These are phyloP conservation scores for Aythya fuligula DNA, from an alignment of 2,797 vertebrate genomes.

Conservation along the genomic window DNA sequence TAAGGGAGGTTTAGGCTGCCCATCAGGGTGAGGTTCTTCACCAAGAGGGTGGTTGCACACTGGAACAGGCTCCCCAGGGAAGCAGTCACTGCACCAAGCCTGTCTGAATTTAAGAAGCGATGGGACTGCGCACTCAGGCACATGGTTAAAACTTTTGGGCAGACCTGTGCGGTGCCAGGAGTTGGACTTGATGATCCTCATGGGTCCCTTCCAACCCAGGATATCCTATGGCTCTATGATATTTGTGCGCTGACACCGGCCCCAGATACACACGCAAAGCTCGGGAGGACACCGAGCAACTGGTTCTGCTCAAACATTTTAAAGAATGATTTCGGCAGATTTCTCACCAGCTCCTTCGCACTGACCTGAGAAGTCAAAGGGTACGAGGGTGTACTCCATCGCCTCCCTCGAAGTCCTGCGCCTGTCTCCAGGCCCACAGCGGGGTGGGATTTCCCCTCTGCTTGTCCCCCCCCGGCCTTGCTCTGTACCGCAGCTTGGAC, in stretches of 20 bases:
- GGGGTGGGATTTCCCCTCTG: background rate
- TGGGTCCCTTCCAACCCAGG: too few relatives aligned
- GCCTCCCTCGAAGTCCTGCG: background rate
- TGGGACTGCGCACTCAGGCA: too few relatives aligned
- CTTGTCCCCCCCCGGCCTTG: background rate
- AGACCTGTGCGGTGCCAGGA: too few relatives aligned
- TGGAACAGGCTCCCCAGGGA: too few relatives aligned
- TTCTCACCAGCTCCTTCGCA: background rate
- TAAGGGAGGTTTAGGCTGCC: too few relatives aligned
- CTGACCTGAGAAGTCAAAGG: background rate
- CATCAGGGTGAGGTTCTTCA: too few relatives aligned
- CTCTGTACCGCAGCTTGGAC: background rate
- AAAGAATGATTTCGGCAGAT: background rate
- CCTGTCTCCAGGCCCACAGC: background rate
- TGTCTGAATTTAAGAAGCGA: too few relatives aligned
- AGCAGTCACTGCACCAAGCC: too few relatives aligned
- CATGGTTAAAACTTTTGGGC: too few relatives aligned
- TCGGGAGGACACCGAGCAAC: background rate
- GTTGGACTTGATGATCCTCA: too few relatives aligned
- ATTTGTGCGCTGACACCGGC: fast-evolving
- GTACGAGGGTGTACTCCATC: fast-evolving
- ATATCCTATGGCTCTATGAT: too few relatives aligned
- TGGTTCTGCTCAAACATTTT: background rate
- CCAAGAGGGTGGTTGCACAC: too few relatives aligned
- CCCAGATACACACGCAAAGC: background rate